Base-by-base conservation (phyloP, 2,113 vertebrate species). In the Solenodon paradoxus region DNA sequence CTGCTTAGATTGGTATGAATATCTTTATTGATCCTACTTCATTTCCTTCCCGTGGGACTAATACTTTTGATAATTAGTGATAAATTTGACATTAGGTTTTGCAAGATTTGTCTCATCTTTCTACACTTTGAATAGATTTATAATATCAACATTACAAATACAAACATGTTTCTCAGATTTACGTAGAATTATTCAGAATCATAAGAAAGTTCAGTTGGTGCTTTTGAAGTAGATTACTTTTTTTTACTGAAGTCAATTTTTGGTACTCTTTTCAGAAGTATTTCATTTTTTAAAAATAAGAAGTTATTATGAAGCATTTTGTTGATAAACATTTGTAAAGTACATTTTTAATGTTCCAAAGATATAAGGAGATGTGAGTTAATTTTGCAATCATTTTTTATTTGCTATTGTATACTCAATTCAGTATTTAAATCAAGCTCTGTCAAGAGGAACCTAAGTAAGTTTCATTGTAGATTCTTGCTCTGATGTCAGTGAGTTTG, bases 351-450 rank as follows among this genome's bases (percentile, higher is more conserved):
- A 66, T 79, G 20, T 94, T 88, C 47, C 15, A 90, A 19, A 22
- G 2, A 55, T 92, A 32, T 79, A 11, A 74, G 51, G 75, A 91
- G 57, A 86, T 74, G 45, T 82, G 57, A 79, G 32, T 93, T 81
- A 85, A 82, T 28, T 66, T 86, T 12, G 22, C 35, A 49, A 0
- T 84, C 30, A 28, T 92, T 93, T 91, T 80, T n/a, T 82, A 59
- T 74, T 57, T 24, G 19, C 63, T 9, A 26, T 45, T 84, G 40
- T 92, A 30, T 90, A 72, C 63, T 87, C 45, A 61, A 61, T 87
- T 95, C 24, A 53, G 42, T 89, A 69, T 94, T 96, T 92, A 92
- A 94, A 83, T 94, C 10, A 61, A 86, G 51, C 28, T 95, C 80
- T n/a, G 19, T 79, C 51, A 26, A 79, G 74, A 86, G 77, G 64